These are phyloP conservation scores for Seriola aureovittata DNA, from an alignment of 2,113 vertebrate genomes.

Conservation along the genomic window DNA sequence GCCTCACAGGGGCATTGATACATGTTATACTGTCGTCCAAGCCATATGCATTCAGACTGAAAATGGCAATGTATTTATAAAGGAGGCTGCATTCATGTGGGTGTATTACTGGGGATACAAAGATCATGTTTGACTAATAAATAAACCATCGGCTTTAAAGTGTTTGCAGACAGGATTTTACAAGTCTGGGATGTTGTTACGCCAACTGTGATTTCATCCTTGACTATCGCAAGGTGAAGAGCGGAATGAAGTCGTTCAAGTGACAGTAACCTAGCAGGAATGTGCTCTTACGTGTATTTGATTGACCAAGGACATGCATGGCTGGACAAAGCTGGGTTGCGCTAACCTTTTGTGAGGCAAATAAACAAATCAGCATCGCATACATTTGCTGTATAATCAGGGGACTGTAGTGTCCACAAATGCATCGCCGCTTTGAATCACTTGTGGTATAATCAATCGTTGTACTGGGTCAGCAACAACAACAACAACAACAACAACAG, in stretches of 20 bases:
- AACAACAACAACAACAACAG: neutral
- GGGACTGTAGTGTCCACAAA: neutral
- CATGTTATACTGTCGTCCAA: neutral
- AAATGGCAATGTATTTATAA: neutral
- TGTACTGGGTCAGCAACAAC: neutral
- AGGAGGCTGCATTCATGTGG: neutral
- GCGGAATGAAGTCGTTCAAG: neutral
- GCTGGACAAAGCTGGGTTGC: constrained; percentile 1
- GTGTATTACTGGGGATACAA: neutral
- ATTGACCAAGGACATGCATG: too few relatives aligned
- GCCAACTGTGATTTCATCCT: neutral
- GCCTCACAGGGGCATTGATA: neutral
- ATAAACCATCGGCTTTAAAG: neutral
- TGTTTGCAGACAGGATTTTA: neutral
- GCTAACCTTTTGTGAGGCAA: constrained; percentile 25
- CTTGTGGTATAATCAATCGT: neutral
- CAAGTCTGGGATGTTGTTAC: neutral
- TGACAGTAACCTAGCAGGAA: neutral
- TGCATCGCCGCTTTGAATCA: neutral
- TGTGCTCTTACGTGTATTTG: neutral
- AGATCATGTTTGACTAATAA: constrained; percentile 16
- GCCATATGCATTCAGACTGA: neutral
- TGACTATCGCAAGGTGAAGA: neutral
- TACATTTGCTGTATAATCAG: neutral
- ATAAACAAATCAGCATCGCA: neutral